Percentiles rank a stretch among this genome's conserved stretches.
phyloP scores from a whole-genome alignment of 2,797 vertebrate genomes.

The Rhabdomys pumilio region DNA sequence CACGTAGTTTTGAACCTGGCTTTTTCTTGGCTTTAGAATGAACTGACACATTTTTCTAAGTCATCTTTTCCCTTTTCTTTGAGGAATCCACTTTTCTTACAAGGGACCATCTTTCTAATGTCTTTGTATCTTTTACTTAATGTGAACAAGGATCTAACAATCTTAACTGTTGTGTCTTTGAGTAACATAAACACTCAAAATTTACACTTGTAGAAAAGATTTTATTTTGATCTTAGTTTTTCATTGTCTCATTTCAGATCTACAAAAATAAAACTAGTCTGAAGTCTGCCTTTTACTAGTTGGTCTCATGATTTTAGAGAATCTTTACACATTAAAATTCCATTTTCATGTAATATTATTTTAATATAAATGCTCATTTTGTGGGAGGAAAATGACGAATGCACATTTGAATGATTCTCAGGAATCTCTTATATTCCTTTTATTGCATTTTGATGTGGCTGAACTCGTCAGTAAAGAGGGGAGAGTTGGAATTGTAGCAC shows the following conservation, averaged over 20 bases:
- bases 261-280: conserved; percentile 36
- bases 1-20: too few relatives aligned
- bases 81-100: background rate
- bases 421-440: conserved; percentile 69
- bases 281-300: conserved; percentile 65
- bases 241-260: conserved; percentile 64
- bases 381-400: conserved; percentile 73
- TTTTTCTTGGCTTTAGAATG: too few relatives aligned
- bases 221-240: conserved; percentile 55
- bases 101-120: background rate
- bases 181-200: background rate
- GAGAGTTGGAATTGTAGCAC: conserved; percentile 55
- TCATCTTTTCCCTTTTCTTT: background rate
- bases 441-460: conserved; percentile 72
- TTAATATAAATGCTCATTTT: conserved; percentile 82
- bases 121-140: background rate
- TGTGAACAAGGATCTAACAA: background rate
- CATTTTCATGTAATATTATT: conserved; percentile 74
- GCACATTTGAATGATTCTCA: conserved; percentile 75
- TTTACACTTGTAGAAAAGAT: background rate
- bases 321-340: conserved; percentile 74
- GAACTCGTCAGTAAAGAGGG: conserved; percentile 75
- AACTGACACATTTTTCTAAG: background rate
- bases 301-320: conserved; percentile 75
- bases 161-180: background rate